Conservation (phyloP, 2,797 vertebrate species). For the Dipus sagitta region DNA sequence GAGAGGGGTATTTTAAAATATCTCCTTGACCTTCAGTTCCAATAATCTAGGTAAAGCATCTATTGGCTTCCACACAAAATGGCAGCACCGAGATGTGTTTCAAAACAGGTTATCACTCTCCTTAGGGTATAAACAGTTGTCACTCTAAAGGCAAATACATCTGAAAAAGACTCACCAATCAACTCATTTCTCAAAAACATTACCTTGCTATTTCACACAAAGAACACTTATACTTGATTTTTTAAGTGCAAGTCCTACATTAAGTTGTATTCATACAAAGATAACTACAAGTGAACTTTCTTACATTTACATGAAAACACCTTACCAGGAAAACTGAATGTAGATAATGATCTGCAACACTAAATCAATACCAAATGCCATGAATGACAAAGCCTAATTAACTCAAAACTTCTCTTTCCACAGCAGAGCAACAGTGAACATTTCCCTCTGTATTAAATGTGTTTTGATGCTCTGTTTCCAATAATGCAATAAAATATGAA, state of each 20-base stretch:
- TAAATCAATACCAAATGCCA: slow-evolving; percentile 45
- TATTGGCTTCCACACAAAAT: neutral
- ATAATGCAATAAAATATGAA: slow-evolving; percentile 60
- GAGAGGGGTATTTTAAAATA: slow-evolving; percentile 21
- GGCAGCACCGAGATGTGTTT: slow-evolving; percentile 32
- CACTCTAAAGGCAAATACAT: slow-evolving; percentile 14
- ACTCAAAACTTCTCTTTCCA: slow-evolving; percentile 50
- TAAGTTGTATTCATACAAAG: slow-evolving; percentile 56
- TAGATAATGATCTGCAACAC: slow-evolving; percentile 32
- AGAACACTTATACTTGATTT: slow-evolving; percentile 36
- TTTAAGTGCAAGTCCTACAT: slow-evolving; percentile 33
- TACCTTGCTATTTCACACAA: slow-evolving; percentile 4
- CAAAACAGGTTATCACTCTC: slow-evolving; percentile 24
- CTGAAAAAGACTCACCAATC: slow-evolving; percentile 40
- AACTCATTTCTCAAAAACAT: slow-evolving; percentile 38
- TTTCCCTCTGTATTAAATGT: slow-evolving; percentile 45
- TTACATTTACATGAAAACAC: slow-evolving; percentile 56
- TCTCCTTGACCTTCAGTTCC: neutral
- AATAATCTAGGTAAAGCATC: neutral
- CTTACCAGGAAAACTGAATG: slow-evolving; percentile 46
- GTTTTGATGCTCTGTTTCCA: slow-evolving; percentile 59
- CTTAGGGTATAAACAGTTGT: neutral
- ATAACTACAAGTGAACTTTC: slow-evolving; percentile 43
- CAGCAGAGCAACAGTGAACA: slow-evolving; percentile 30
- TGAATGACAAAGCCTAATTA: slow-evolving; percentile 50